Conservation (phyloP, 2,888 invertebrate species). For the Lysandra bellargus region DNA sequence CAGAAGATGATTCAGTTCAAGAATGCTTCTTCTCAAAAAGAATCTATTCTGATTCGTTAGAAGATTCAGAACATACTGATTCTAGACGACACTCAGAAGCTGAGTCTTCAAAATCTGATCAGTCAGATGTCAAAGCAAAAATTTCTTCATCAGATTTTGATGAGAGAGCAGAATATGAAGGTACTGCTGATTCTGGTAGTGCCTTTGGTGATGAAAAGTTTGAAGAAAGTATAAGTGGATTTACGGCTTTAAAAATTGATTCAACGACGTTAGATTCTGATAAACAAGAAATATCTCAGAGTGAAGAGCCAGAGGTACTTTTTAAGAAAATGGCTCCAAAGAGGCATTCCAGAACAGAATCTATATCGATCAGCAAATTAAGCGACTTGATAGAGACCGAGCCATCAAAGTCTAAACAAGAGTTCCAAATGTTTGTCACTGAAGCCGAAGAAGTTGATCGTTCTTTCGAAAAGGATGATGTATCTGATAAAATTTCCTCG, state of each 20-base stretch:
- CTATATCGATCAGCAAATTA: constrained; percentile 68
- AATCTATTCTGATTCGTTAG: constrained; percentile 76
- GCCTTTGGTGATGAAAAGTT: constrained; percentile 77
- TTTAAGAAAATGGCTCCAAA: constrained; percentile 74
- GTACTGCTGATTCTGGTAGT: constrained; percentile 72
- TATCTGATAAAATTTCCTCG: constrained; percentile 76
- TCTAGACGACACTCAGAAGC: constrained; percentile 77
- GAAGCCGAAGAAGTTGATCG: constrained; percentile 72
- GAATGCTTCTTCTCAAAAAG: constrained; percentile 79
- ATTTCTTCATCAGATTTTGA: constrained; percentile 76
- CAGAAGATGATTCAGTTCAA: constrained; percentile 77
- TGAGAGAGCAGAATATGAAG: constrained; percentile 75
- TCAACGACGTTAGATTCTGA: constrained; percentile 57
- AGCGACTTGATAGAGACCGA: constrained; percentile 65
- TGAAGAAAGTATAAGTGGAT: constrained; percentile 68
- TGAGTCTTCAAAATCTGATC: constrained; percentile 76
- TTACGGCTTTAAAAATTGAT: constrained; percentile 68
- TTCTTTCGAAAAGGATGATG: constrained; percentile 72
- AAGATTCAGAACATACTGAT: constrained; percentile 76
- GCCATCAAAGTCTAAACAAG: constrained; percentile 59
- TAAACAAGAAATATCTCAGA: constrained; percentile 61
- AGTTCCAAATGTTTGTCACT: constrained; percentile 73
- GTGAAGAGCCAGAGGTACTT: constrained; percentile 57
- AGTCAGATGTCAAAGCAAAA: constrained; percentile 73
- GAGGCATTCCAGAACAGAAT: constrained; percentile 73